Percentiles rank a stretch among this genome's conserved stretches.
Conservation (phyloP, 2,888 invertebrate species). For the Plutella xylostella region DNA sequence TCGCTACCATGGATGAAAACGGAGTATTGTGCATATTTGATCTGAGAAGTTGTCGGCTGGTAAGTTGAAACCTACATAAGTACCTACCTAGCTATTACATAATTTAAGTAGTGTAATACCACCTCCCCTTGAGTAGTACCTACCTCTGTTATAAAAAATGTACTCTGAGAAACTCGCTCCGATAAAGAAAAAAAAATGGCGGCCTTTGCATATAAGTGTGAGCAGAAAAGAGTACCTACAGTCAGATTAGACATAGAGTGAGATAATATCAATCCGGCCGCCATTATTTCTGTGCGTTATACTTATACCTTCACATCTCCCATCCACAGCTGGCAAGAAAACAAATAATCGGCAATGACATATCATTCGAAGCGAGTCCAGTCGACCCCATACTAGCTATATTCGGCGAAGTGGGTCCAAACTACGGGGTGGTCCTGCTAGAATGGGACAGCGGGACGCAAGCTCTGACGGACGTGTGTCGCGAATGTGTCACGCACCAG, state of each 20-base stretch:
- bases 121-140: no score
- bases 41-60: conserved; percentile 31
- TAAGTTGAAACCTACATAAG: conserved; percentile 22
- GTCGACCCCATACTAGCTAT: conserved; percentile 40
- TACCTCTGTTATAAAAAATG: no score
- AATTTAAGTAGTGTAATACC: no score
- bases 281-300: no score
- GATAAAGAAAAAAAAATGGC: no score
- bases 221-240: no score
- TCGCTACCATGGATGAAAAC: conserved; percentile 36
- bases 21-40: conserved; percentile 45
- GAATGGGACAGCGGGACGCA: conserved; percentile 16
- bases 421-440: conserved; percentile 42
- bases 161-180: no score
- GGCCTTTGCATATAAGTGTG: no score
- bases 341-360: conserved; percentile 33
- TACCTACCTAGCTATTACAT: no score
- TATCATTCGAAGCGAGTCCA: conserved; percentile 45
- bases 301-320: no score
- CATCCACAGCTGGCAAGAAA: conserved; percentile 38
- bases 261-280: no score
- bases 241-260: no score
- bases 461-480: conserved; percentile 15
- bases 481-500: conserved; percentile 47
- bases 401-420: conserved; percentile 34